Evolutionary conservation across 1,140 invertebrate species (phyloP).

Genomic region (Aphelenchoides fujianensis): DNA sequence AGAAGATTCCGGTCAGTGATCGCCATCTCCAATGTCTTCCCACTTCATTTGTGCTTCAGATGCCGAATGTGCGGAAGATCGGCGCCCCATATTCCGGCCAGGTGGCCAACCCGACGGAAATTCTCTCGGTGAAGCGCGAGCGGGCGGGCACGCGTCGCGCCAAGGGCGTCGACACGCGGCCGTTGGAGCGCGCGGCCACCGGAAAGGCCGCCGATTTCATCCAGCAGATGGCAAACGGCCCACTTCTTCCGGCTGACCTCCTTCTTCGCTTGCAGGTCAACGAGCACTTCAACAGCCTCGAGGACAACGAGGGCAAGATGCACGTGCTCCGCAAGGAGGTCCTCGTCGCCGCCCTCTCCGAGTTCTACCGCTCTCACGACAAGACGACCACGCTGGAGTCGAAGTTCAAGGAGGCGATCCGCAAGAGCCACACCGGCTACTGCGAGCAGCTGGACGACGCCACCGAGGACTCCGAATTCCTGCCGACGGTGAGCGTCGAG

Average conservation of each 20-base stretch:
- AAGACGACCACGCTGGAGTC: neutral
- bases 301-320: neutral
- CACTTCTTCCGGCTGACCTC: too few relatives aligned
- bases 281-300: neutral
- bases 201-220: neutral
- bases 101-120: constrained; percentile 53
- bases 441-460: neutral
- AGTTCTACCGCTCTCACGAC: neutral
- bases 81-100: constrained; percentile 36
- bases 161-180: neutral
- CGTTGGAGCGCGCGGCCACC: neutral
- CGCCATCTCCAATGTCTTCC: constrained; percentile 13
- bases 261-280: constrained; percentile 7
- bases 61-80: constrained; percentile 39
- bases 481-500: neutral
- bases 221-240: constrained; percentile 1
- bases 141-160: neutral
- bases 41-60: constrained; percentile 35
- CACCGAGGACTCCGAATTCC: neutral
- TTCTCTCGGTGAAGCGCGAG: constrained; percentile 31
- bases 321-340: neutral
- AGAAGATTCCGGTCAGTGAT: constrained; percentile 45
- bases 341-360: neutral
- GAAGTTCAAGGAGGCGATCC: neutral
- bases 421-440: neutral